Conservation (phyloP, 92 coral and sea anemone species). For the Blastomussa wellsi region DNA sequence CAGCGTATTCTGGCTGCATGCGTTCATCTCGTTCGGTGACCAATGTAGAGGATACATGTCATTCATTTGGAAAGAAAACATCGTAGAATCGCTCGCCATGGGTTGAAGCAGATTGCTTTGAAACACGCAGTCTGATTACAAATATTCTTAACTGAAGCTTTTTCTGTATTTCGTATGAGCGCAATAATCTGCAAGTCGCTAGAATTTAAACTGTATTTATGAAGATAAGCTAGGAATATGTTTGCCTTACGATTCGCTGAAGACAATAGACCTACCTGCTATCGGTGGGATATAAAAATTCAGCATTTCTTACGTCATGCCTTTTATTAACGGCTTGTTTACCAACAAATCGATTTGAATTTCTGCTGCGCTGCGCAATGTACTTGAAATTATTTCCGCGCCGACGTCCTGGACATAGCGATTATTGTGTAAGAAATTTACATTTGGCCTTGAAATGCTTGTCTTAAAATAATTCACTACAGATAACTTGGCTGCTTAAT, state of each 20-base stretch:
- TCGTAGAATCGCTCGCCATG: slow-evolving; percentile 22
- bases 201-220: slow-evolving; percentile 9
- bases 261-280: slow-evolving; percentile 31
- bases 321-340: slow-evolving; percentile 14
- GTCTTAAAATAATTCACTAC: not conserved
- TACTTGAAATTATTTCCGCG: not conserved
- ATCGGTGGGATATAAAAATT: not conserved
- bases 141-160: not conserved
- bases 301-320: not conserved
- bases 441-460: not conserved
- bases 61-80: slow-evolving; percentile 29
- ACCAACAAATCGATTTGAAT: not conserved
- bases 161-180: not conserved
- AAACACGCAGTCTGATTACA: not conserved
- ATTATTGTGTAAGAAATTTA: not conserved
- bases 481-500: not conserved
- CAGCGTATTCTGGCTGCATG: slow-evolving; percentile 20
- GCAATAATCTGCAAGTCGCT: not conserved
- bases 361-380: not conserved
- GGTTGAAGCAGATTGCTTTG: not conserved
- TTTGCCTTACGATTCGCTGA: slow-evolving; percentile 16
- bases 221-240: not conserved
- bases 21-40: slow-evolving; percentile 19
- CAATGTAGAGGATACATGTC: not conserved
- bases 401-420: not conserved